Conservation (phyloP, 2,888 invertebrate species). For the Hemistola chrysoprasaria region DNA sequence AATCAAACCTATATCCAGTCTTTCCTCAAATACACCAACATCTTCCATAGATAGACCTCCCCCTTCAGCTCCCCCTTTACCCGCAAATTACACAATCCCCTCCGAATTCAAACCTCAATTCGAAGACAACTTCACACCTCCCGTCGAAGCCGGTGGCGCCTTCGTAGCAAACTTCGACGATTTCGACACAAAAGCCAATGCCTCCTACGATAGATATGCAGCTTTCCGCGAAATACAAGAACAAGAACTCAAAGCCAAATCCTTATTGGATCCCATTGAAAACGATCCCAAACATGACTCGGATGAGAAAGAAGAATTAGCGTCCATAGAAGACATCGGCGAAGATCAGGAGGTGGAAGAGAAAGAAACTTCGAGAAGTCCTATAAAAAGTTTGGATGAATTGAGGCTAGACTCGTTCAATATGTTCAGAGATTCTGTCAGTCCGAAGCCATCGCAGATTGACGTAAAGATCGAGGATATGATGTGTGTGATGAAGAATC, state of each 20-base stretch:
- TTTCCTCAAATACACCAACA: conserved; percentile 27
- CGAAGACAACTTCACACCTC: conserved; percentile 84
- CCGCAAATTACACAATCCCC: conserved; percentile 26
- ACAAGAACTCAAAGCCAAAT: conserved; percentile 83
- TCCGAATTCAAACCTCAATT: conserved; percentile 80
- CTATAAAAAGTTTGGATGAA: conserved; percentile 66
- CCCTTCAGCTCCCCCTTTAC: conserved; percentile 31
- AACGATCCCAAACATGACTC: conserved; percentile 59
- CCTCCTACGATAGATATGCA: conserved; percentile 91
- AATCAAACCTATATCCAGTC: conserved; percentile 27
- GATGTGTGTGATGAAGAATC: conserved; percentile 71
- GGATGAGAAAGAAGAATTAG: conserved; percentile 62
- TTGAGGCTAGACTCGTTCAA: conserved; percentile 66
- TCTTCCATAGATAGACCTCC: conserved; percentile 30
- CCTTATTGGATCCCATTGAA: conserved; percentile 58
- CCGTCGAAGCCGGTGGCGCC: conserved; percentile 60
- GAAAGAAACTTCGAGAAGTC: conserved; percentile 60
- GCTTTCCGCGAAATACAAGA: conserved; percentile 93
- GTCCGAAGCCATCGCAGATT: conserved; percentile 68
- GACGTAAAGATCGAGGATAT: conserved; percentile 75
- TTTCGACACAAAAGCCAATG: conserved; percentile 78
- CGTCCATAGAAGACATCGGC: conserved; percentile 56
- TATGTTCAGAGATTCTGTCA: conserved; percentile 69
- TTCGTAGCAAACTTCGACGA: conserved; percentile 87
- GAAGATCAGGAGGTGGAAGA: conserved; percentile 52